Conservation (phyloP, 2,113 vertebrate species). For the Callipepla californica region DNA sequence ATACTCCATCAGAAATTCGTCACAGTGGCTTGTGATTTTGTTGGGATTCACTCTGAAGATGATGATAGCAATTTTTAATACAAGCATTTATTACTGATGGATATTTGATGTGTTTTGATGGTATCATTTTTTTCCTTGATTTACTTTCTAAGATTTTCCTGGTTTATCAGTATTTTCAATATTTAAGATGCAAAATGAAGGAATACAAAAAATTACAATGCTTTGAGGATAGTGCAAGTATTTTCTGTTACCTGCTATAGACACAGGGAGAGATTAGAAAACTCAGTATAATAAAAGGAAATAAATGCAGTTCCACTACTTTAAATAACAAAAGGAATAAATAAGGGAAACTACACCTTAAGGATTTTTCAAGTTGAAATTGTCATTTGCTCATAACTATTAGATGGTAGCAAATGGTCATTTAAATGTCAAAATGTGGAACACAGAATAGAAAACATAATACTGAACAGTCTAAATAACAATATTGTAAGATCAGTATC, state of each 20-base stretch:
- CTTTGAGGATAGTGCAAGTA: neutral
- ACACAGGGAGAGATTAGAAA: neutral
- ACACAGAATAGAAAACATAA: neutral
- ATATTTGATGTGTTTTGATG: neutral
- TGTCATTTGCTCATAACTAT: fast-evolving
- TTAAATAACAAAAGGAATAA: neutral
- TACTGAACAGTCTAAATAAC: slow-evolving; percentile 19
- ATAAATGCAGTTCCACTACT: neutral
- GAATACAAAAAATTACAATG: neutral
- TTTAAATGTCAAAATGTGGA: slow-evolving; percentile 47
- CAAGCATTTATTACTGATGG: neutral
- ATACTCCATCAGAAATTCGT: neutral
- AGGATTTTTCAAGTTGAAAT: slow-evolving; percentile 16
- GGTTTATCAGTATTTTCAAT: neutral
- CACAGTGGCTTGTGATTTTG: neutral
- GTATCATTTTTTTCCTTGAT: neutral
- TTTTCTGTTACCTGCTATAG: neutral
- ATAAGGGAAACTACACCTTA: neutral
- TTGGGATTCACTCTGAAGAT: neutral
- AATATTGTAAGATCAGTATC: slow-evolving; percentile 24
- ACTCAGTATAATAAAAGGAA: neutral
- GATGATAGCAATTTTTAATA: neutral
- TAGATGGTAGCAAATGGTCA: neutral
- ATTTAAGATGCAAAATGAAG: neutral
- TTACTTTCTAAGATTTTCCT: neutral